Evolutionary conservation across 2,113 vertebrate genomes (phyloP).

Genomic region (Varanus komodoensis): DNA sequence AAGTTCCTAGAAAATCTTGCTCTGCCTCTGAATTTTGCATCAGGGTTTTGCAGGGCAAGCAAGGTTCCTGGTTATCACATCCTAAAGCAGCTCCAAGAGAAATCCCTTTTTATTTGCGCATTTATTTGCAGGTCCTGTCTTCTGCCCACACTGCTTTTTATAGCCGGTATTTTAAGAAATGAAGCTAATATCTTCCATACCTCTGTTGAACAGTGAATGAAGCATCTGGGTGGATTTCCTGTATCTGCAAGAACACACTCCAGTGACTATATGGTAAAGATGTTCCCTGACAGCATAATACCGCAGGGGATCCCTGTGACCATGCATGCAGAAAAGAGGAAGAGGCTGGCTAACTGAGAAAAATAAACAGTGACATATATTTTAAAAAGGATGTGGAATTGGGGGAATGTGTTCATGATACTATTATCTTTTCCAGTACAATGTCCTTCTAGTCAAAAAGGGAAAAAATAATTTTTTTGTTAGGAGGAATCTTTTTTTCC

Average conservation of each 20-base stretch:
- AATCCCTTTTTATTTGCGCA: neutral
- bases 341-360: constrained; percentile 56
- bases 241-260: neutral
- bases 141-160: neutral
- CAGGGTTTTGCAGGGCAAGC: constrained; percentile 7
- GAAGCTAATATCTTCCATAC: constrained; percentile 8
- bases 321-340: constrained; percentile 60
- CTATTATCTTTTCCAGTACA: neutral
- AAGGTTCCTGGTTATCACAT: neutral
- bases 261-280: constrained; percentile 47
- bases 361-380: constrained; percentile 30
- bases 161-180: neutral
- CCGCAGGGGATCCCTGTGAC: constrained; percentile 61
- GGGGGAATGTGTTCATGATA: neutral
- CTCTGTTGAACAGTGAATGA: neutral
- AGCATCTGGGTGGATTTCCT: neutral
- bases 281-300: constrained; percentile 56
- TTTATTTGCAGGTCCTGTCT: neutral
- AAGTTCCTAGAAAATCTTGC: constrained; percentile 46
- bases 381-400: neutral
- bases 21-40: constrained; percentile 40
- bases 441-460: neutral
- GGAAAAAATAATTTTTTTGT: neutral
- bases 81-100: neutral
- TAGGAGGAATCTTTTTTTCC: no score